Base-by-base conservation (phyloP, 2,888 invertebrate species). In the Brassicogethes aeneus region DNA sequence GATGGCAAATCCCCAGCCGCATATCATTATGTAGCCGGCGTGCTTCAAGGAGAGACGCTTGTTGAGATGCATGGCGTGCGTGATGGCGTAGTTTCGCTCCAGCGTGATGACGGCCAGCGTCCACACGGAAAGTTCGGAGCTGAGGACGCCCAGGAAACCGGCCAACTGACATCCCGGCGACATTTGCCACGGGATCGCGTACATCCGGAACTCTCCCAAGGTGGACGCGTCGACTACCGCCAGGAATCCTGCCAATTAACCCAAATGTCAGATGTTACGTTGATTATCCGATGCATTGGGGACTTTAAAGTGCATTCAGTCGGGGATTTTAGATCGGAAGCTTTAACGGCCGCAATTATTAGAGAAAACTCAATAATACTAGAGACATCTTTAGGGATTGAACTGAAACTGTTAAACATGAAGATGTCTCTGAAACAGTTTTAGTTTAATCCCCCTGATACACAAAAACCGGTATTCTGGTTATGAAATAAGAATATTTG, bases 131-230 rank as follows among this genome's bases (percentile, higher is more conserved):
- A 97, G 72, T 70, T 96, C 95, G 1, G 92, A 90, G 50, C 91
- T 91, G 15, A 95, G 74, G 17, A 95, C 94, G 3, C 93, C 94
- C 35, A 97, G 75, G 65, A 96, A 95, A 16, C 97, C 97, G 1
- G 95, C 93, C 36, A 93, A 73, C 60, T 91, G 87, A 68, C 96
- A 97, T 16, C 89, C 90, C 29, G 82, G 77, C 16, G 92, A 92
- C 82, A 90, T 87, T 73, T 97, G 97, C 96, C 97, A 97, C 1
- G 88, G 85, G 49, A 97, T 93, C 12, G 96, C 96, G 70, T 91
- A 91, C 76, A 86, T 89, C 53, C 94, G 84, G 70, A 96, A 97
- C 69, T 94, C 91, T 15, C 96, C 95, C 43, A 96, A 71, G 0
- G 96, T 96, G 15, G 90, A 89, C 0, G 93, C 94, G 68, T 97